Base-by-base conservation (phyloP, 2,113 vertebrate genomes). In the Bos javanicus region DNA sequence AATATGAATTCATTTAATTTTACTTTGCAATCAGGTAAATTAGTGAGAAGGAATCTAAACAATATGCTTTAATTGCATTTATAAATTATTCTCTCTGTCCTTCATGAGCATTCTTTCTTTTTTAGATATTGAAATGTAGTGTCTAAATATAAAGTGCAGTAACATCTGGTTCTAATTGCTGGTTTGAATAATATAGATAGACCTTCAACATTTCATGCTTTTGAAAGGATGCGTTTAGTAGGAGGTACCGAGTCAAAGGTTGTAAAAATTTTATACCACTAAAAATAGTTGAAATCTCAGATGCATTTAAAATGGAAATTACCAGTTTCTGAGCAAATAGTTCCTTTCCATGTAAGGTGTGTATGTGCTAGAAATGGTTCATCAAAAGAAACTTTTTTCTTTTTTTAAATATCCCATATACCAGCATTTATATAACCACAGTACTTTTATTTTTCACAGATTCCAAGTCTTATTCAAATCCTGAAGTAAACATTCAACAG, bases 1-100 rank as follows among this genome's bases (percentile, higher is more conserved):
- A 99, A 99, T 99, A 99, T 98, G 98, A 99, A 98, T 99, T 98
- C 98, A 98, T 97, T 99, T 98, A 98, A 98, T 99, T 99, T 99
- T 99, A 98, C 99, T 98, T 99, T 98, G 98, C 98, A 99, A 99
- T 99, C 98, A 99, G 98, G 98, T 99, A 99, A 99, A 99, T 99
- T 99, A 99, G 98, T 99, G 98, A 98, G 98, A 99, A 94, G 96
- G 97, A 98, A 98, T 98, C 98, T 98, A 98, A 98, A 99, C 98
- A 98, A 99, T 99, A 98, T 98, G 95, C 98, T 98, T 97, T 99
- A 99, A 99, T 99, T 99, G 98, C 98, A 17, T 98, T 98, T 98
- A 98, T 99, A 98, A 99, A 98, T 99, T 98, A 99, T 98, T 99
- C 98, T 98, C 98, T 99, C 98, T 98, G 98, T 99, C 98, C 98